Evolutionary conservation across 2,888 invertebrate genomes (phyloP), one percentile per base, ranked within the genome.

Genomic region (Baccha elongata): DNA sequence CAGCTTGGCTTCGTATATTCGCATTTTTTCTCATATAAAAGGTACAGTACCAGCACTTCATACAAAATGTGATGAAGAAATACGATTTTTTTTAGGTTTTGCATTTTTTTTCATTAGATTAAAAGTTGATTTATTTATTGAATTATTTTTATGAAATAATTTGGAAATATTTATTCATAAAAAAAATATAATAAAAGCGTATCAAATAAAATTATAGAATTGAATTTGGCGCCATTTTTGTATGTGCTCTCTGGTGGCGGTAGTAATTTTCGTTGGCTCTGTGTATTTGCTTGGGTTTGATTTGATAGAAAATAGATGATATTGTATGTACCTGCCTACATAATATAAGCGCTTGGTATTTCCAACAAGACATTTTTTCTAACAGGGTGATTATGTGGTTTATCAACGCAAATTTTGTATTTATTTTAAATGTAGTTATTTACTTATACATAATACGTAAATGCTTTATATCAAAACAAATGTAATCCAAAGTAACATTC

Each of bases 161-260:
- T 65, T 52, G 35, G 13, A 13, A 44, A 44, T 3, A 23, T 50
- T 52, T 8, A 32, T 29, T 26, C 2, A 26, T 5, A 13, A 62
- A 17, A 37, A 26, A 21, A 46, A 11, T 26, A 26, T 26, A n/a
- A 32, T 32, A 46, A 68, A 32, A 17, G 29, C 15, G 15, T 60
- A 17, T 13, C 10, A 62, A 37, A 35, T 65, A 35, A 67, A 76
- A 67, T 65, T 58, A 58, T 13, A 68, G 13, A 67, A 69, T 60
- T 55, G 15, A 78, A 73, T 83, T 83, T 83, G 78, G 78, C 83
- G 83, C 83, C 83, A 83, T 83, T 83, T 81, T 78, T 83, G 64
- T 75, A 62, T 60, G 52, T 10, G 10, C 52, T 67, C 32, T 35
- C 1, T 23, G n/a, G 48, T 62, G 64, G 74, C 74, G 58, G 71